Evolutionary conservation across 1,140 invertebrate genomes (phyloP).

Genomic region (Rhagoletis pomonella): DNA sequence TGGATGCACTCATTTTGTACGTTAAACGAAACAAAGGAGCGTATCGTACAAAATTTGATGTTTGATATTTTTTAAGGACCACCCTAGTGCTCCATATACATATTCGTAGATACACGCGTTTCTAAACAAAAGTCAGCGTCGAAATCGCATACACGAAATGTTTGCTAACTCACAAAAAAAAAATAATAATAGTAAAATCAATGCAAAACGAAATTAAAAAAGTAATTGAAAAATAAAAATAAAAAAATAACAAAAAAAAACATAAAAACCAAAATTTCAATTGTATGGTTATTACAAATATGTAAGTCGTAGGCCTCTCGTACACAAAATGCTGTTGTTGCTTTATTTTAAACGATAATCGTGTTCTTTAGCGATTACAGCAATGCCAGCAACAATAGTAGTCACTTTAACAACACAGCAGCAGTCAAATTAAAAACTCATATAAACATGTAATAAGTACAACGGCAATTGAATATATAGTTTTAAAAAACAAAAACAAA

Average conservation of each 20-base stretch:
- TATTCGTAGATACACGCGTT: no score
- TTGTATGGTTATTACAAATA: conserved; percentile 36
- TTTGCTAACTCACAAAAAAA: no score
- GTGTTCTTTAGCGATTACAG: conserved; percentile 12
- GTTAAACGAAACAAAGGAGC: no score
- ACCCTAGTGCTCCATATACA: no score
- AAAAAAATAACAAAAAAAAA: conserved; percentile 6
- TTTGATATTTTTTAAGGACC: no score
- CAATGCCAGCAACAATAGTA: background rate
- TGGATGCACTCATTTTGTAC: no score
- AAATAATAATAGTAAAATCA: no score
- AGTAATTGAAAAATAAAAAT: background rate
- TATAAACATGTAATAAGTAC: background rate
- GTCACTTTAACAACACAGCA: background rate
- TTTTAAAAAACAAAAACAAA: background rate
- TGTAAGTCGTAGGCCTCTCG: background rate
- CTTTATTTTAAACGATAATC: background rate
- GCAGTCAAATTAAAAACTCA: conserved; percentile 29
- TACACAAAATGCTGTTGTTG: background rate
- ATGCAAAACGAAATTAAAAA: background rate
- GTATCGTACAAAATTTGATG: no score
- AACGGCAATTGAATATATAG: conserved; percentile 11
- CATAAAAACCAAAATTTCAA: conserved; percentile 9
- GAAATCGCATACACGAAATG: no score
- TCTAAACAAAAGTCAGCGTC: no score